These are phyloP conservation scores for Vesta saturnalis DNA, from an alignment of 2,888 invertebrate species.

Conservation along the genomic window DNA sequence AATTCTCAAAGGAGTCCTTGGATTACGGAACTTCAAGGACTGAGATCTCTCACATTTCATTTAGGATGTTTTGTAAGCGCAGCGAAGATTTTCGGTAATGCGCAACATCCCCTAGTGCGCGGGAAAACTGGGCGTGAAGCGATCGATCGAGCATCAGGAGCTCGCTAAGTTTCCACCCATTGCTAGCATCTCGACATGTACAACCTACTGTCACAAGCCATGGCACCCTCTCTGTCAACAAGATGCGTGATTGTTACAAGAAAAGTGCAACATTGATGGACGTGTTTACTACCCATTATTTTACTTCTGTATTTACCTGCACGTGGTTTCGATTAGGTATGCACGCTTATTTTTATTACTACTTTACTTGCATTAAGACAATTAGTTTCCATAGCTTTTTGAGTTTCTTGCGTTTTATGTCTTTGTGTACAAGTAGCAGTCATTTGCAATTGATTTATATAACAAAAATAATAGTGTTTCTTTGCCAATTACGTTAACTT, in stretches of 20 bases:
- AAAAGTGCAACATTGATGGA: constrained; percentile 39
- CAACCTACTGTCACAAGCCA: constrained; percentile 56
- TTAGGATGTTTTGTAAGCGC: constrained; percentile 42
- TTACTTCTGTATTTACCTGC: constrained; percentile 27
- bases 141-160: constrained; percentile 60
- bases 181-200: constrained; percentile 53
- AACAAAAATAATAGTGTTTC: too few relatives aligned
- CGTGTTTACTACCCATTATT: constrained; percentile 33
- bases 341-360: constrained; percentile 12
- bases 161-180: constrained; percentile 55
- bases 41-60: constrained; percentile 45
- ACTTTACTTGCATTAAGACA: neutral
- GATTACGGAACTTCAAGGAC: constrained; percentile 53
- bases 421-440: neutral
- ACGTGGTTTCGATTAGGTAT: constrained; percentile 34
- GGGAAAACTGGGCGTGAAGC: constrained; percentile 59
- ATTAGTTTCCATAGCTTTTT: neutral
- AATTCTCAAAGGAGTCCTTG: constrained; percentile 53
- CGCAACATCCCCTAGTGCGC: constrained; percentile 54
- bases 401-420: neutral
- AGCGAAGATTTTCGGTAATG: constrained; percentile 42
- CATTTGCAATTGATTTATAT: too few relatives aligned
- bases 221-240: constrained; percentile 57
- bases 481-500: too few relatives aligned
- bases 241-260: constrained; percentile 57